Conservation (phyloP, 2,888 invertebrate species). For the Volucella bombylans region DNA sequence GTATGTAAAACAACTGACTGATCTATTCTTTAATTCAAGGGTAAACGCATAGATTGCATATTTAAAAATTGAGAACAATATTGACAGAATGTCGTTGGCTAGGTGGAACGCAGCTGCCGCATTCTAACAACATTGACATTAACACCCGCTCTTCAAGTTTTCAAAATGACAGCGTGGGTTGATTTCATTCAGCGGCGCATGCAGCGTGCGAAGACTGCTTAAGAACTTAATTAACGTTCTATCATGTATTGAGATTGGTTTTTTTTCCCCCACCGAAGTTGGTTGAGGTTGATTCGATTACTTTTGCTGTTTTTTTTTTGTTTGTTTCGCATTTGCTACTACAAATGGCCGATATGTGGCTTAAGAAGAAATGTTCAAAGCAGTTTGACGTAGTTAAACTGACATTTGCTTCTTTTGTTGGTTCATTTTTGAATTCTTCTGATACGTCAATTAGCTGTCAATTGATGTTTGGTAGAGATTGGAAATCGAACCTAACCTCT, state of each 20-base stretch:
- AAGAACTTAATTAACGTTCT: constrained; percentile 54
- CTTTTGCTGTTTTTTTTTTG: constrained; percentile 11
- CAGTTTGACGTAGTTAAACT: constrained; percentile 43
- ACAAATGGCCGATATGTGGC: constrained; percentile 24
- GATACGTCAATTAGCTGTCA: constrained; percentile 47
- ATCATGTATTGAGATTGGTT: neutral
- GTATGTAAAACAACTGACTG: constrained; percentile 10
- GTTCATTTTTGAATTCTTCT: constrained; percentile 27
- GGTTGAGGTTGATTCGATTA: constrained; percentile 2
- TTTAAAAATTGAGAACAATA: constrained; percentile 18
- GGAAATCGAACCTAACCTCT: constrained; percentile 49
- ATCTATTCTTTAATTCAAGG: constrained; percentile 40
- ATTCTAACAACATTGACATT: constrained; percentile 53
- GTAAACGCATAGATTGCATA: constrained; percentile 12
- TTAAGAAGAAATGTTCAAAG: constrained; percentile 34
- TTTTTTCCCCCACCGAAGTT: no score
- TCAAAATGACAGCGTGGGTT: constrained; percentile 28
- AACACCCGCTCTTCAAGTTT: constrained; percentile 42
- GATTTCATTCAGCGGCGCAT: constrained; percentile 40
- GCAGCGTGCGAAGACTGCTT: constrained; percentile 36
- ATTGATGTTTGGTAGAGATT: constrained; percentile 39
- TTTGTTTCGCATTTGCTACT: constrained; percentile 5
- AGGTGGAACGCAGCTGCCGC: constrained; percentile 48
- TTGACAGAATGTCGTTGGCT: neutral
- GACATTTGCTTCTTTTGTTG: constrained; percentile 53